A percentile compares a stretch with the other conserved stretches of the same genome.
phyloP scores from a whole-genome alignment of 2,113 vertebrate species.

The Saccopteryx leptura region DNA sequence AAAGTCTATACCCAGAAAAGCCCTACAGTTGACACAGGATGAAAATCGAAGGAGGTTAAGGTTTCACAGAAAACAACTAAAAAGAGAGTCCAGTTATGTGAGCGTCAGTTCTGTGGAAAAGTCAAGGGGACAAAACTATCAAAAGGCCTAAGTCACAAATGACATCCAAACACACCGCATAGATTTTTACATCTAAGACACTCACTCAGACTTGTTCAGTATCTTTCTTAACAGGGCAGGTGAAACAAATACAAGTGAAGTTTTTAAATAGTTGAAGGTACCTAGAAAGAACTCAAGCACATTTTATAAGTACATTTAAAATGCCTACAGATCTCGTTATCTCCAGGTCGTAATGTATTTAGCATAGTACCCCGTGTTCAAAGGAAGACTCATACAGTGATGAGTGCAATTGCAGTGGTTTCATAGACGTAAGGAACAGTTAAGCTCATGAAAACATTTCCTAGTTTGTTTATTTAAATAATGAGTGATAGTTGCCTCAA shows the following conservation, averaged over 20 bases:
- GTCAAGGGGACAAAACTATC: neutral
- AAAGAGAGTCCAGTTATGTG: neutral
- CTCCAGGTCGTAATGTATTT: slow-evolving; percentile 64
- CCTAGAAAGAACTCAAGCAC: slow-evolving; percentile 39
- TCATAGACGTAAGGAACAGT: slow-evolving; percentile 72
- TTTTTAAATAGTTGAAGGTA: slow-evolving; percentile 62
- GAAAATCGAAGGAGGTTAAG: neutral
- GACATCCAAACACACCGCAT: neutral
- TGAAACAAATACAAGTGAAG: neutral
- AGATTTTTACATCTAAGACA: neutral
- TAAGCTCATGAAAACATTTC: slow-evolving; percentile 66
- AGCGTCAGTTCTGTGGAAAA: neutral
- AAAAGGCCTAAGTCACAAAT: neutral
- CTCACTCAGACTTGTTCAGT: neutral
- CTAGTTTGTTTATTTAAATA: slow-evolving; percentile 85
- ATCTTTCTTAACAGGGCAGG: slow-evolving; percentile 6
- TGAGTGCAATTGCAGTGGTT: slow-evolving; percentile 81
- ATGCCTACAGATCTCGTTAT: slow-evolving; percentile 61
- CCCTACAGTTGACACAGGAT: neutral
- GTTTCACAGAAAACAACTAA: neutral
- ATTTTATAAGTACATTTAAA: slow-evolving; percentile 54
- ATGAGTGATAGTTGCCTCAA: slow-evolving; percentile 66
- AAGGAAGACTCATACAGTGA: slow-evolving; percentile 73
- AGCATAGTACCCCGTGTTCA: slow-evolving; percentile 60
- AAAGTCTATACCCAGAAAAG: neutral